phyloP scores from a whole-genome alignment of 2,113 vertebrate genomes.

The Picathartes gymnocephalus region DNA sequence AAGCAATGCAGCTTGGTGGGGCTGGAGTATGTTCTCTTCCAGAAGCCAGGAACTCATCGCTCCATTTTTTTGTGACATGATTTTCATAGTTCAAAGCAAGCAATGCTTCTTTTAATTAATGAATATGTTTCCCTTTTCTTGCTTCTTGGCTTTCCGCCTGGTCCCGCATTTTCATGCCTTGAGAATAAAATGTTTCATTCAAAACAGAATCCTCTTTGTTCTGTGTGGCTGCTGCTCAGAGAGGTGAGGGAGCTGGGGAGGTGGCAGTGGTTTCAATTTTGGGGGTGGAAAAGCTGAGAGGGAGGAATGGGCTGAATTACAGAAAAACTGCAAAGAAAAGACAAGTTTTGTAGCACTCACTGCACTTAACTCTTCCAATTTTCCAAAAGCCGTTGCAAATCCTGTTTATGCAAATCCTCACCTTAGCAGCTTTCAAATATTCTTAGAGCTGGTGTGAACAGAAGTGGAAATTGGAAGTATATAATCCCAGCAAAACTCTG shows the following conservation, averaged over 20 bases:
- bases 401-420: neutral
- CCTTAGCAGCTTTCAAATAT: neutral
- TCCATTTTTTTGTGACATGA: neutral
- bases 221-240: neutral
- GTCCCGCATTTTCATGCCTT: neutral
- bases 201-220: conserved; percentile 29
- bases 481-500: neutral
- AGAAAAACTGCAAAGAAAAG: neutral
- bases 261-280: neutral
- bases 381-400: neutral
- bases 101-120: conserved; percentile 46
- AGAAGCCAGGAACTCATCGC: neutral
- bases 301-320: neutral
- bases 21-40: neutral
- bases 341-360: neutral
- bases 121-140: conserved; percentile 16
- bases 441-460: neutral
- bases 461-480: neutral
- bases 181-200: neutral
- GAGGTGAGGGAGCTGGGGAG: conserved; percentile 20
- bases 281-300: neutral
- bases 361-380: neutral
- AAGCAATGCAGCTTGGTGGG: neutral
- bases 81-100: conserved; percentile 39
- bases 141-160: conserved; percentile 21